A percentile compares a stretch with the other conserved stretches of the same genome.
These are phyloP conservation scores for Phengaris alcon DNA, from an alignment of 2,888 invertebrate genomes.

Conservation along the genomic window DNA sequence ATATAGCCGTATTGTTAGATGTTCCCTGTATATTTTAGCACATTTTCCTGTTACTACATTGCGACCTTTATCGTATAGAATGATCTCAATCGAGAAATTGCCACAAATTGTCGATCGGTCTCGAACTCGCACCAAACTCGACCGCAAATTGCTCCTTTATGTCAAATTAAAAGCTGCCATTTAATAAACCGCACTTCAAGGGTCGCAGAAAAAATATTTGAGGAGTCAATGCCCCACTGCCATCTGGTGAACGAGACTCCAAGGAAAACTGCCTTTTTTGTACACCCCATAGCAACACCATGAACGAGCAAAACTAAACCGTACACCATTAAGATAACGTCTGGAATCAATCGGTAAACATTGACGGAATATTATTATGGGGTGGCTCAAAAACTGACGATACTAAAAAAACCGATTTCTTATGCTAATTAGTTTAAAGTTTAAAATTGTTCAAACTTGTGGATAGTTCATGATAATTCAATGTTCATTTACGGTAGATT, in stretches of 20 bases:
- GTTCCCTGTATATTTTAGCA: background rate
- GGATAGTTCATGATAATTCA: constrained; percentile 34
- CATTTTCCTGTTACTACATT: background rate
- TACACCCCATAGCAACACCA: constrained; percentile 53
- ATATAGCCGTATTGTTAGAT: background rate
- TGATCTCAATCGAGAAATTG: background rate
- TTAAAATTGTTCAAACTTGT: constrained; percentile 35
- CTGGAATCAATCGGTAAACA: background rate
- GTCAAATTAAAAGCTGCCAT: constrained; percentile 56
- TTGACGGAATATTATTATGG: constrained; percentile 37
- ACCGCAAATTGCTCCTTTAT: constrained; percentile 58
- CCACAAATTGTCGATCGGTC: background rate
- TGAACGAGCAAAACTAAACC: constrained; percentile 34
- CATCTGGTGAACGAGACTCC: constrained; percentile 65
- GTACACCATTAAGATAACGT: constrained; percentile 35
- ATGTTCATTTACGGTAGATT: constrained; percentile 42
- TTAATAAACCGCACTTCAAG: constrained; percentile 65
- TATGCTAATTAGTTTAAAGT: constrained; percentile 40
- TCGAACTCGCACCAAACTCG: constrained; percentile 25
- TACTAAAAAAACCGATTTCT: constrained; percentile 38
- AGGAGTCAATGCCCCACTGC: constrained; percentile 70
- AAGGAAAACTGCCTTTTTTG: constrained; percentile 47
- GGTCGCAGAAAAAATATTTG: constrained; percentile 64
- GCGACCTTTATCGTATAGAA: background rate
- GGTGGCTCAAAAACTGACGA: constrained; percentile 42